Evolutionary conservation across 2,888 invertebrate species (phyloP), one percentile per base, ranked within the genome.

Genomic region (Megastigmus dorsalis): DNA sequence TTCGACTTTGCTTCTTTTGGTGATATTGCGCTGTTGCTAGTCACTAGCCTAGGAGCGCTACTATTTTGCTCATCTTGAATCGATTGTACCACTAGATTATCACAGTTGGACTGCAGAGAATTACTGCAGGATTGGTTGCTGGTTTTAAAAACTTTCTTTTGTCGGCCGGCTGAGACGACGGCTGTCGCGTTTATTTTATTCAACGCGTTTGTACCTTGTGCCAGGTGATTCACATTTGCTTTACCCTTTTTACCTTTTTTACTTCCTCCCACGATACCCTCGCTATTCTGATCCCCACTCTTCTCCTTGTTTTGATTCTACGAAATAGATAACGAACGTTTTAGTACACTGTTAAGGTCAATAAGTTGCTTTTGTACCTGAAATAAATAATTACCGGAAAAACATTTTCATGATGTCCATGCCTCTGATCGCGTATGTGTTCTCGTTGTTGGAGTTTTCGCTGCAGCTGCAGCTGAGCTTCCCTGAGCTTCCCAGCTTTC

Each of bases 381-480:
- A 20, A 50, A 28, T 20, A 33, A 15, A 38, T 28, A 63, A n/a
- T 28, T 79, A 85, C 84, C 81, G 83, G 84, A 50, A 78, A 57
- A 76, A 80, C 78, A 69, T 78, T 77, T 38, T 85, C 84, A 23
- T 80, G 71, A 66, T 84, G 80, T 77, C 83, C 82, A 79, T 91
- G 88, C 82, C 92, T 92, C 81, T 92, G 90, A 88, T 94, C 90
- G 85, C 92, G 89, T 82, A 92, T 92, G 81, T 91, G 90, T 87
- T 94, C 90, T 86, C 92, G 90, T 83, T 93, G 93, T 76, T 93
- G 91, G 70, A 94, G 88, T 86, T 94, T 94, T 78, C 92, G 90
- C 82, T 93, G 92, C 60, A 93, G 87, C 78, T 92, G 92, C 57
- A 92, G 83, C 80, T 92, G 92, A 55, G 91, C 90, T 83, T 92